Conservation (phyloP, 2,113 vertebrate genomes). For the Epinephelus lanceolatus region DNA sequence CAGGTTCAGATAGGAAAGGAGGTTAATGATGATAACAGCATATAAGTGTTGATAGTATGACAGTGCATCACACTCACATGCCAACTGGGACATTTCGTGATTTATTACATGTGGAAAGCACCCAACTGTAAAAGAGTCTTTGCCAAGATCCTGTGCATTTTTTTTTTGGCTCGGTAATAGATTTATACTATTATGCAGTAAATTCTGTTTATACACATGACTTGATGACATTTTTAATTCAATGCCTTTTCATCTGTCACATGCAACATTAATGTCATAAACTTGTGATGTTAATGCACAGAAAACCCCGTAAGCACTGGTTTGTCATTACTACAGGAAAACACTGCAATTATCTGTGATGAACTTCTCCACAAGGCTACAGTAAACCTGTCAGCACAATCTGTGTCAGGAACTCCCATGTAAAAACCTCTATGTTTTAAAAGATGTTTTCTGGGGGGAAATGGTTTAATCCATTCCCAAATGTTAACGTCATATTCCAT, state of each 20-base stretch:
- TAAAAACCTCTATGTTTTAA: neutral
- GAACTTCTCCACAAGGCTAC: slow-evolving; percentile 8
- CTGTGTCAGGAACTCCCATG: neutral
- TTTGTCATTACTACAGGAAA: slow-evolving; percentile 35
- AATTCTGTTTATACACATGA: neutral
- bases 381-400: slow-evolving; percentile 30
- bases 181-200: neutral
- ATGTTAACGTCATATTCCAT: neutral
- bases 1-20: slow-evolving; percentile 9
- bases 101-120: slow-evolving; percentile 58
- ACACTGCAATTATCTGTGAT: slow-evolving; percentile 38
- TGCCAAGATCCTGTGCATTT: slow-evolving; percentile 16
- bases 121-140: slow-evolving; percentile 9
- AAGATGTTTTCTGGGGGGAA: neutral
- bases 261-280: neutral
- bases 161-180: neutral
- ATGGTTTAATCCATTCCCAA: neutral
- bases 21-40: slow-evolving; percentile 25
- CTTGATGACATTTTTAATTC: neutral
- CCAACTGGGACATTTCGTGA: slow-evolving; percentile 2
- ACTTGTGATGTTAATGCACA: neutral
- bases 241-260: neutral
- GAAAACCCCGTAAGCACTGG: neutral
- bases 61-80: neutral
- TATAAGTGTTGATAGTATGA: neutral